Evolutionary conservation across 2,797 vertebrate genomes (phyloP).

Genomic region (Pseudomugil gertrudae): DNA sequence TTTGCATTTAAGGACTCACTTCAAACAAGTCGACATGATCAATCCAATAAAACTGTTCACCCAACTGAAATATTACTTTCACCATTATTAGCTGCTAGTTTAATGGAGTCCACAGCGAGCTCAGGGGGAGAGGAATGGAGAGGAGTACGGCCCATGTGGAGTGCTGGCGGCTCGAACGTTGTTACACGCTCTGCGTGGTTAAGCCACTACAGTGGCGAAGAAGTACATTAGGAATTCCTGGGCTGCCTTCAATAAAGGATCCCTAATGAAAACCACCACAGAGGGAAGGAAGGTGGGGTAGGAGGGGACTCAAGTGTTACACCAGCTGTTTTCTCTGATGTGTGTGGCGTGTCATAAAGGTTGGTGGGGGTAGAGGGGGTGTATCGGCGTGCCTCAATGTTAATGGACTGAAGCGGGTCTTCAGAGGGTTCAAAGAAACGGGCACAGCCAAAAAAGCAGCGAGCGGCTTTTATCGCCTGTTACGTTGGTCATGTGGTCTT

Average conservation of each 20-base stretch:
- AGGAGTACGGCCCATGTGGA: constrained; percentile 48
- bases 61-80: constrained; percentile 72
- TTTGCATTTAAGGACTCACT: constrained; percentile 43
- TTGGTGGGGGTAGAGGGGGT: constrained; percentile 59
- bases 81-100: constrained; percentile 72
- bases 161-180: constrained; percentile 51
- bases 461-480: constrained; percentile 68
- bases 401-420: constrained; percentile 78
- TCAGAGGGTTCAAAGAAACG: constrained; percentile 73
- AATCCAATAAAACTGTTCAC: constrained; percentile 69
- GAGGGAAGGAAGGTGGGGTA: constrained; percentile 39
- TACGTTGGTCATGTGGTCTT: constrained; percentile 67
- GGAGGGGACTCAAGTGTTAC: constrained; percentile 75
- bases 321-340: constrained; percentile 85
- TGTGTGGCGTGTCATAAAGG: constrained; percentile 83
- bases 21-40: constrained; percentile 58
- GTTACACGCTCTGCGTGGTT: constrained; percentile 74
- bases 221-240: constrained; percentile 82
- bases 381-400: constrained; percentile 63
- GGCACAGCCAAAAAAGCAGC: constrained; percentile 40
- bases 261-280: constrained; percentile 82
- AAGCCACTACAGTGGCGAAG: constrained; percentile 81
- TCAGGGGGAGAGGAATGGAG: constrained; percentile 24
- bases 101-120: constrained; percentile 69
- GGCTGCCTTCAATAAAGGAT: constrained; percentile 82